Base-by-base conservation (phyloP, 2,888 invertebrate species). In the Pomacea canaliculata region DNA sequence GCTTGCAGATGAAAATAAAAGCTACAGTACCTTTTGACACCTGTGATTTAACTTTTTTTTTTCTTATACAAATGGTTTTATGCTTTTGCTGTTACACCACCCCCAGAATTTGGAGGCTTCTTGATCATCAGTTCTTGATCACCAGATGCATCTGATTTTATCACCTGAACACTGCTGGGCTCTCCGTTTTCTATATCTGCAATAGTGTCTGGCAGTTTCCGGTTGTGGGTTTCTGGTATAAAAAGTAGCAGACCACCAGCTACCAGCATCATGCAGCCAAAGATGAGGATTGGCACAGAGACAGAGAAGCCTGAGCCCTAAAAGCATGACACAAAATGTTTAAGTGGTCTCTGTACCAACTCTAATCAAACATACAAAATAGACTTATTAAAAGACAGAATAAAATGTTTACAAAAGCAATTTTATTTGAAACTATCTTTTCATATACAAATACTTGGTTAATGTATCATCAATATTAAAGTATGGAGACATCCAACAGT, bases 141-240 rank as follows among this genome's bases (percentile, higher is more conserved):
- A 19, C 13, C 60, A 18, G 9, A n/a, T 13, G 70, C 27, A 56
- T 18, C 19, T 9, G 59, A 16, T 18, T 27, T 23, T 13, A 37
- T 18, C 13, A 60, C 23, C 8, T 23, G 27, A 19, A n/a, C 23
- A 16, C 10, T 23, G 37, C 27, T 59, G 56, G 62, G 23, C 63
- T 19, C 48, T 46, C 63, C 18, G 0, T 49, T 13, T 48, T 85
- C 86, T 12, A 82, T 83, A 71, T 88, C 86, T 18, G 81, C 80
- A 27, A 87, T 83, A 60, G 85, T 83, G 70, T 88, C 87, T 23
- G 87, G 86, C 48, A 88, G 81, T 78, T 86, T 86, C 71, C 76
- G 74, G 62, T 81, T 79, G 68, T 82, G 84, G 10, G 87, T 87
- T 79, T 87, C 88, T n/a, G 87, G 85, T 49, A 88, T 82, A 37